These are phyloP conservation scores for Acestrorhynchus altus DNA, from an alignment of 2,797 vertebrate genomes.

Conservation along the genomic window DNA sequence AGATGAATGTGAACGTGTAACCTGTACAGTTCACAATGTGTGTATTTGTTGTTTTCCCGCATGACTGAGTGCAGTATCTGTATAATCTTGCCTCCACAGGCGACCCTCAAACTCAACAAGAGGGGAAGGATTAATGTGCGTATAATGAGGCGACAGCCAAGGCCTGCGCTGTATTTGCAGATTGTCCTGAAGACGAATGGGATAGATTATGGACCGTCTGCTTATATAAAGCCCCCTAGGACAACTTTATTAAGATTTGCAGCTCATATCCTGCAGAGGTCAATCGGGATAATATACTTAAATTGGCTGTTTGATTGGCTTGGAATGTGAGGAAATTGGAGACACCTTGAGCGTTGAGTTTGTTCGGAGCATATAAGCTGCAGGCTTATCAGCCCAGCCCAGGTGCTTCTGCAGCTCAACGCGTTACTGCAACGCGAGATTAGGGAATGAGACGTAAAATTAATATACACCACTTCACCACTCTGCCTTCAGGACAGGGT, in stretches of 20 bases:
- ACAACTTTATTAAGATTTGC: conserved; percentile 56
- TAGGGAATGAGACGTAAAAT: conserved; percentile 53
- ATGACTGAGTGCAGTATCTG: not conserved
- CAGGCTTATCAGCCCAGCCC: conserved; percentile 53
- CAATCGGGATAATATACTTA: conserved; percentile 50
- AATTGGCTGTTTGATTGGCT: conserved; percentile 58
- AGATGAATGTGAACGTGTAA: not conserved
- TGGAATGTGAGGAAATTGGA: conserved; percentile 61
- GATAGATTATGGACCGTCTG: conserved; percentile 45
- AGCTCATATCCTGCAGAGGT: conserved; percentile 43
- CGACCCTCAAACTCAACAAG: not conserved
- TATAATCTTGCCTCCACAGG: conserved; percentile 20
- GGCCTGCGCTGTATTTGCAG: conserved; percentile 39
- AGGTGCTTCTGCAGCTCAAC: conserved; percentile 47
- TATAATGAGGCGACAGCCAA: conserved; percentile 44
- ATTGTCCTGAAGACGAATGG: conserved; percentile 35
- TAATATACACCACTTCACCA: conserved; percentile 39
- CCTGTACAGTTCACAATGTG: not conserved
- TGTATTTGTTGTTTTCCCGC: conserved; percentile 18
- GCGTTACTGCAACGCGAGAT: conserved; percentile 39
- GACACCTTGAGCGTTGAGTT: conserved; percentile 55
- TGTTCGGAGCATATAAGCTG: conserved; percentile 7
- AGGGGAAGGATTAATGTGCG: conserved; percentile 37
- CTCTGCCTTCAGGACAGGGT: conserved; percentile 46
- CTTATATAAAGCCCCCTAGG: conserved; percentile 44